These are phyloP conservation scores for Thunnus thynnus DNA, from an alignment of 2,113 vertebrate species.

Conservation along the genomic window DNA sequence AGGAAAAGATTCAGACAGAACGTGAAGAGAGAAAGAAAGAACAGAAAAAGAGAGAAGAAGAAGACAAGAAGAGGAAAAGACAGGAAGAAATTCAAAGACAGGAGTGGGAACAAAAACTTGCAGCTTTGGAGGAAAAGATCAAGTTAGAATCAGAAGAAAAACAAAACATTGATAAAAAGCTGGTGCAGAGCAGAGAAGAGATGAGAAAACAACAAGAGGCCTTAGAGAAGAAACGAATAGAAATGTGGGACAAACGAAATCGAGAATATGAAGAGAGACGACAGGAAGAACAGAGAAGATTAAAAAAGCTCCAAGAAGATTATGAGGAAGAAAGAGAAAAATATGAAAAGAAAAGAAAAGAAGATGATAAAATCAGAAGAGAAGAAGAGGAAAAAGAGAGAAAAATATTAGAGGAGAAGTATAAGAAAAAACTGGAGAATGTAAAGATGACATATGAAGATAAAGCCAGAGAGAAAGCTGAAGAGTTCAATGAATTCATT, in stretches of 20 bases:
- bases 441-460: conserved; percentile 17
- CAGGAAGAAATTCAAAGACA: conserved; percentile 6
- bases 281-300: conserved; percentile 1
- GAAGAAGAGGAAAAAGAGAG: background rate
- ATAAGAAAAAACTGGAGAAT: background rate
- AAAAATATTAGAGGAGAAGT: background rate
- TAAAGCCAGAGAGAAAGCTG: no score
- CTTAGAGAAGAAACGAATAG: background rate
- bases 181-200: background rate
- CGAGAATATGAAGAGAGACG: conserved; percentile 15
- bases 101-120: background rate
- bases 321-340: conserved; percentile 12
- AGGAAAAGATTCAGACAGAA: background rate
- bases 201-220: conserved; percentile 22
- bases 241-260: background rate
- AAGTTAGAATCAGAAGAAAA: conserved; percentile 18
- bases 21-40: conserved; percentile 25
- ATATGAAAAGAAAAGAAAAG: background rate
- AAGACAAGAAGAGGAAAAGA: background rate
- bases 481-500: no score
- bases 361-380: conserved; percentile 1
- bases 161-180: background rate
- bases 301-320: conserved; percentile 12
- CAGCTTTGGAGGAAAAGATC: background rate
- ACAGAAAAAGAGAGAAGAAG: background rate